These are phyloP conservation scores for Morus bassanus DNA, from an alignment of 2,797 vertebrate species.

Conservation along the genomic window DNA sequence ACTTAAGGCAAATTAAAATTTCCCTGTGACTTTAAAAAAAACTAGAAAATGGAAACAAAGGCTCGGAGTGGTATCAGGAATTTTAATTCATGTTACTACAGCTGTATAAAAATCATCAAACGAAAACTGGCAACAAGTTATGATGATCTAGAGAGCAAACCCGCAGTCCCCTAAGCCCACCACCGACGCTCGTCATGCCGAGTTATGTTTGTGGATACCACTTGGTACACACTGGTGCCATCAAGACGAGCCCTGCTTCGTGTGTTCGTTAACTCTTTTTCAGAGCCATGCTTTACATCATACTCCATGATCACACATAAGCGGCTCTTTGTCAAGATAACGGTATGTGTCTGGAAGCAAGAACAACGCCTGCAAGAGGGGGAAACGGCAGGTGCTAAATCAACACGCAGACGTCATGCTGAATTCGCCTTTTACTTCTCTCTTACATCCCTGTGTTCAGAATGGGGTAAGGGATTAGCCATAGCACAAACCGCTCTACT, in stretches of 20 bases:
- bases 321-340: background rate
- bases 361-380: background rate
- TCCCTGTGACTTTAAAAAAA: background rate
- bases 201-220: background rate
- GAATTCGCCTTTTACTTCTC: background rate
- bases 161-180: fast-evolving
- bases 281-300: background rate
- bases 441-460: background rate
- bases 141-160: background rate
- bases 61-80: background rate
- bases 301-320: background rate
- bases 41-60: background rate
- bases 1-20: background rate
- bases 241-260: fast-evolving
- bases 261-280: background rate
- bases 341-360: background rate
- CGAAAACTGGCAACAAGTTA: background rate
- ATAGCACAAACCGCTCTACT: background rate
- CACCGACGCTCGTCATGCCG: fast-evolving
- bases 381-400: background rate
- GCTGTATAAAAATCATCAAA: background rate
- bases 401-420: background rate
- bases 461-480: background rate
- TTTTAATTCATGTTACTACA: background rate
- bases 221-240: background rate